phyloP scores from a whole-genome alignment of 2,113 vertebrate genomes.

The Tragelaphus buxtoni region DNA sequence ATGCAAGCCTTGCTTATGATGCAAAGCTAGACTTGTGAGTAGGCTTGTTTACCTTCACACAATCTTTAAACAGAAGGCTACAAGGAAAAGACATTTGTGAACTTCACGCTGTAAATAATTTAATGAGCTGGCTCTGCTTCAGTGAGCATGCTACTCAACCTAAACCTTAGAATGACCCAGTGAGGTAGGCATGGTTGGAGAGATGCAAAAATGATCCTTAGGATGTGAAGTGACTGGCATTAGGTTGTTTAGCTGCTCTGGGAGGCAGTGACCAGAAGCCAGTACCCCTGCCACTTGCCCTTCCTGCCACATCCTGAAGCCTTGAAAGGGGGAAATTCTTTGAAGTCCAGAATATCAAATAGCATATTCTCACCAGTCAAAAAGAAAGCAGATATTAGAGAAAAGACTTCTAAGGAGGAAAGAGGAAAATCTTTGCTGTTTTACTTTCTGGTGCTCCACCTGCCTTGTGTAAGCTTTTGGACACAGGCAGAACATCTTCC shows the following conservation, averaged over 20 bases:
- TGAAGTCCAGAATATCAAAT: neutral
- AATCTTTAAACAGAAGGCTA: neutral
- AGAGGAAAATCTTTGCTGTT: neutral
- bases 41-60: neutral
- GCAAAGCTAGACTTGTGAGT: neutral
- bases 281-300: neutral
- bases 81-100: neutral
- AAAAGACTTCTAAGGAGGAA: neutral
- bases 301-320: neutral
- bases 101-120: constrained; percentile 20
- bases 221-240: neutral
- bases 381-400: neutral
- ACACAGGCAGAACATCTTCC: neutral
- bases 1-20: neutral
- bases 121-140: neutral
- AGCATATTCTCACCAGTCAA: neutral
- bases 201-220: neutral
- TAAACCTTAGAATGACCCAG: neutral
- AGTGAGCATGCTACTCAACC: neutral
- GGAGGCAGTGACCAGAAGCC: neutral
- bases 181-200: neutral
- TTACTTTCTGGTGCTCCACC: neutral
- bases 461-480: neutral
- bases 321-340: neutral
- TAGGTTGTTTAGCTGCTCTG: neutral